Conservation (phyloP, 2,888 invertebrate species). For the Drosophila borealis region DNA sequence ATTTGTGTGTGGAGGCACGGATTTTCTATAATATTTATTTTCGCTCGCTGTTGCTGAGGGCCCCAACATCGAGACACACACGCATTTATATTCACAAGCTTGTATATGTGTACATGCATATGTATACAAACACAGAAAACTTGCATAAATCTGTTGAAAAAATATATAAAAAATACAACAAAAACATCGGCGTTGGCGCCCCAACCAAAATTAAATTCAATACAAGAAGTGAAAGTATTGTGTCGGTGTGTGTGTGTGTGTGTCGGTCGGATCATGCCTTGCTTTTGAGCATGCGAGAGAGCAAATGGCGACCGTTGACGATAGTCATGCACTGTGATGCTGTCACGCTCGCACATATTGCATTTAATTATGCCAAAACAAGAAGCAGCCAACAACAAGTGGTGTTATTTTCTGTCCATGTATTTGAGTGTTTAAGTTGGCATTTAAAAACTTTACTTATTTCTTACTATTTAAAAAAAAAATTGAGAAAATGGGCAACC, state of each 20-base stretch:
- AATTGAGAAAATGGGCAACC: not conserved
- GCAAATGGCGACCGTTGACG: conserved; percentile 34
- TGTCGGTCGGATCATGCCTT: conserved; percentile 67
- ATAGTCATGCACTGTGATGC: conserved; percentile 57
- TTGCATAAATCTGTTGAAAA: conserved; percentile 70
- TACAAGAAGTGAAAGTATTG: conserved; percentile 80
- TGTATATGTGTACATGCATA: conserved; percentile 10
- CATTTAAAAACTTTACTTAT: conserved; percentile 55
- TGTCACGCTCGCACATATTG: conserved; percentile 69
- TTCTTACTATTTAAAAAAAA: conserved; percentile 10
- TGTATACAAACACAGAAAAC: conserved; percentile 39
- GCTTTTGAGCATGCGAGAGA: conserved; percentile 58
- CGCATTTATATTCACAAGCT: conserved; percentile 1
- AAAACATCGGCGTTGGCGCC: conserved; percentile 58
- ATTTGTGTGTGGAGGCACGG: conserved; percentile 44
- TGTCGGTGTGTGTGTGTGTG: conserved; percentile 32
- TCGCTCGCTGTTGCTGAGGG: conserved; percentile 69
- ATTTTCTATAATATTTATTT: conserved; percentile 57
- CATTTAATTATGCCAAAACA: conserved; percentile 70
- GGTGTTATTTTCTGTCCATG: conserved; percentile 47
- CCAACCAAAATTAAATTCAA: conserved; percentile 68
- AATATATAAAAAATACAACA: conserved; percentile 49
- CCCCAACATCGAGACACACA: conserved; percentile 29
- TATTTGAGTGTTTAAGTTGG: conserved; percentile 37
- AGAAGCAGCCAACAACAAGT: conserved; percentile 68